Evolutionary conservation across 2,888 invertebrate genomes (phyloP).

Genomic region (Lamellibrachia columna): DNA sequence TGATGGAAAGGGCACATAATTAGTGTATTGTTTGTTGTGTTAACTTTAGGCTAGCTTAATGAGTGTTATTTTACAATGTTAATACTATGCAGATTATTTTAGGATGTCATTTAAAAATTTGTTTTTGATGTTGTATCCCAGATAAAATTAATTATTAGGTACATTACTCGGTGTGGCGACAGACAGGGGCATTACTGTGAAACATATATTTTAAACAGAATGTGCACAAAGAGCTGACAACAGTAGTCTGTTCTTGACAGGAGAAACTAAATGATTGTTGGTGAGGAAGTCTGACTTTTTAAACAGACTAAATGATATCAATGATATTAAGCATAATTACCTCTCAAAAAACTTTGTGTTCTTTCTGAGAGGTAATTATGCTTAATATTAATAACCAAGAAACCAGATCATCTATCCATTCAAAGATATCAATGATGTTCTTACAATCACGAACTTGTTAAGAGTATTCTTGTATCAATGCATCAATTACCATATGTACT

Average conservation of each 20-base stretch:
- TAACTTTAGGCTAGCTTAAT: not conserved
- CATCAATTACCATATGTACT: not conserved
- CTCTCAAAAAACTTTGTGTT: too few relatives aligned
- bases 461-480: not conserved
- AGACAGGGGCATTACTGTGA: not conserved
- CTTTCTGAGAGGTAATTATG: too few relatives aligned
- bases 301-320: too few relatives aligned
- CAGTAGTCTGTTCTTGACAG: not conserved
- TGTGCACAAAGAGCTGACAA: too few relatives aligned
- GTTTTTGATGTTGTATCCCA: not conserved
- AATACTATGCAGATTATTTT: not conserved
- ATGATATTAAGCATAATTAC: too few relatives aligned
- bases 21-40: not conserved
- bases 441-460: not conserved
- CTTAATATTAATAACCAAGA: too few relatives aligned
- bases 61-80: not conserved
- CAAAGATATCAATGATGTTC: not conserved
- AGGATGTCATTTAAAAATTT: not conserved
- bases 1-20: not conserved
- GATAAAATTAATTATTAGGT: too few relatives aligned
- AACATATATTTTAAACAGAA: not conserved
- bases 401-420: too few relatives aligned
- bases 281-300: not conserved
- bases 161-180: not conserved
- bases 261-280: not conserved